Base-by-base conservation (phyloP, 2,113 vertebrate genomes). In the Onychorhynchus coronatus region DNA sequence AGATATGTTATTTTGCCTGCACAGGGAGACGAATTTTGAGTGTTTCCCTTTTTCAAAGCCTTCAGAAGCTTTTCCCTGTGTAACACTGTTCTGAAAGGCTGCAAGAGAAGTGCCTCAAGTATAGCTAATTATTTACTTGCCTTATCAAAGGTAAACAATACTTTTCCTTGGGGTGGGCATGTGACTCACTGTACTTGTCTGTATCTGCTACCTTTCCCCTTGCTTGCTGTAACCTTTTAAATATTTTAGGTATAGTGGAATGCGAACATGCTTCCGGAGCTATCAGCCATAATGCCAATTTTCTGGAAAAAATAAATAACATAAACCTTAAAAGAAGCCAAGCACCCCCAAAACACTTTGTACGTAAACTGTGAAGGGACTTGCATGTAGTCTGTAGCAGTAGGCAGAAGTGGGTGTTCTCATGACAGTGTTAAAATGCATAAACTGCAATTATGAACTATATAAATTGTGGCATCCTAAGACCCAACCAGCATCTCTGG, bases 91-190 rank as follows among this genome's bases (percentile, higher is more conserved):
- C 47, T 82, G 66, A 65, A 58, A 35, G 85, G 76, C 39, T 72
- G 84, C 31, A 88, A 73, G 50, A 92, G 77, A 94, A 87, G 52
- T 79, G 30, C 71, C 63, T 79, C 70, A 59, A 88, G 63, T 91
- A 21, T 52, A 81, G 85, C 67, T 96, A 89, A 87, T 97, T 95
- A 92, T 96, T 97, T 94, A 92, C 83, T 91, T 89, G 39, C 35
- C 47, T 96, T 89, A 85, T 93, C 62, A 95, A 96, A 95, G 55
- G 91, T 63, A 62, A 90, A 67, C 78, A 94, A 33, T 77, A 39
- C n/a, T 87, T 93, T 85, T 93, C 73, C 52, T 85, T 88, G 71
- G 24, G 52, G 30, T 93, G 71, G 77, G 37, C 85, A 31, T 89
- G 77, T 97, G 91, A 91, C 68, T 97, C 91, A 88, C 31, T 35